phyloP scores from a whole-genome alignment of 2,888 invertebrate species.

The Dryobota labecula region DNA sequence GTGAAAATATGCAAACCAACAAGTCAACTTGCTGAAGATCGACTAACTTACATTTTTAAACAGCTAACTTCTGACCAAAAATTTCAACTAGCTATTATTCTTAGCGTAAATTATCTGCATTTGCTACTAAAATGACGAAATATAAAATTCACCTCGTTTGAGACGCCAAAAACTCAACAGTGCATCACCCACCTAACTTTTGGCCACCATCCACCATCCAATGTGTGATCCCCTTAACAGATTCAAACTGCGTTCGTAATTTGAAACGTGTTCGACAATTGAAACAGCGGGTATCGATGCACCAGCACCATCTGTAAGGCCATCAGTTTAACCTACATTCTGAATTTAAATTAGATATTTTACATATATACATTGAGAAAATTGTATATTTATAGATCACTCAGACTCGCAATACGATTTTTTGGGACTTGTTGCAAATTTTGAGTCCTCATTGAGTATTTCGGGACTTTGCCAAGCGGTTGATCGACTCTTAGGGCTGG shows the following conservation, averaged over 20 bases:
- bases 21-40: neutral
- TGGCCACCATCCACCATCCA: neutral
- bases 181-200: neutral
- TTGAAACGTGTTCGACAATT: slow-evolving; percentile 87
- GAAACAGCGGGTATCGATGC: slow-evolving; percentile 87
- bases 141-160: neutral
- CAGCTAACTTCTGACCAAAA: neutral
- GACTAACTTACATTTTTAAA: neutral
- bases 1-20: neutral
- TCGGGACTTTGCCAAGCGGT: neutral
- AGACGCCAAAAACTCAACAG: neutral
- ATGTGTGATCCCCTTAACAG: slow-evolving; percentile 70
- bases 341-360: slow-evolving; percentile 63
- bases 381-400: slow-evolving; percentile 34
- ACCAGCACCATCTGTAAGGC: slow-evolving; percentile 77
- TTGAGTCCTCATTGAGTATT: neutral
- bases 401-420: neutral
- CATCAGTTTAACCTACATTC: slow-evolving; percentile 81
- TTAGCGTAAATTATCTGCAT: neutral
- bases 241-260: slow-evolving; percentile 83
- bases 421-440: neutral
- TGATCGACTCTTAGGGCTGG: neutral
- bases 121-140: neutral
- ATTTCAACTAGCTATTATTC: no score
- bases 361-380: neutral